phyloP scores from a whole-genome alignment of 2,888 invertebrate species.

The Archaeoteleia sp. region DNA sequence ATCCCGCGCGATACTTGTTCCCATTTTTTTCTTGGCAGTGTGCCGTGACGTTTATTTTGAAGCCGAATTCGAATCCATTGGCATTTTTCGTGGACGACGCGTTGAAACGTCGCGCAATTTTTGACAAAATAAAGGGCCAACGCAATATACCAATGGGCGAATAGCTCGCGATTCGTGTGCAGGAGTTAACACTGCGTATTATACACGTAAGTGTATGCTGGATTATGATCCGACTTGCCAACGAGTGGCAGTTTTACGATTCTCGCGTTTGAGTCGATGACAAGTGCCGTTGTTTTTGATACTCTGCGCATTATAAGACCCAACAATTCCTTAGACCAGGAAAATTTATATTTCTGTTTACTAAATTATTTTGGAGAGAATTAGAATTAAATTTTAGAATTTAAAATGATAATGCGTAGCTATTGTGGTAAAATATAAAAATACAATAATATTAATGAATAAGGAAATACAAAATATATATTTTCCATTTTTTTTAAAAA shows the following conservation, averaged over 20 bases:
- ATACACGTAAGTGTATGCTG: constrained; percentile 63
- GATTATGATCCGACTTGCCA: constrained; percentile 59
- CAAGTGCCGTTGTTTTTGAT: constrained; percentile 6
- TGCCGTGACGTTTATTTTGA: constrained; percentile 37
- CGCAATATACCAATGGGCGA: too few relatives aligned
- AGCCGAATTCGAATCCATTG: constrained; percentile 28
- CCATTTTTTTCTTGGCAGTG: constrained; percentile 43
- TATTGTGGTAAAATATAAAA: too few relatives aligned
- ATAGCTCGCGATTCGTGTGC: constrained; percentile 27
- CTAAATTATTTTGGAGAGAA: too few relatives aligned
- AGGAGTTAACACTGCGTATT: constrained; percentile 62
- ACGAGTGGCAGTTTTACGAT: constrained; percentile 71
- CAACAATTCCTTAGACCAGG: too few relatives aligned
- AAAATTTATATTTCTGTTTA: too few relatives aligned
- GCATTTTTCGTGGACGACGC: constrained; percentile 19
- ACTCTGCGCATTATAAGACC: neutral
- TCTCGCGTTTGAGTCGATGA: constrained; percentile 68
- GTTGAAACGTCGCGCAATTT: constrained; percentile 4
- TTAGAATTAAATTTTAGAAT: too few relatives aligned
- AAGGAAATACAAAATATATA: too few relatives aligned
- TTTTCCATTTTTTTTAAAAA: too few relatives aligned
- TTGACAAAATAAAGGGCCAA: constrained; percentile 3
- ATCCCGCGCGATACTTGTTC: constrained; percentile 33
- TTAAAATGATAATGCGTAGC: too few relatives aligned
- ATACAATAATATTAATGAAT: too few relatives aligned